A percentile compares a stretch with the other conserved stretches of the same genome.
phyloP scores from a whole-genome alignment of 2,797 vertebrate species.

The Antrozous pallidus region DNA sequence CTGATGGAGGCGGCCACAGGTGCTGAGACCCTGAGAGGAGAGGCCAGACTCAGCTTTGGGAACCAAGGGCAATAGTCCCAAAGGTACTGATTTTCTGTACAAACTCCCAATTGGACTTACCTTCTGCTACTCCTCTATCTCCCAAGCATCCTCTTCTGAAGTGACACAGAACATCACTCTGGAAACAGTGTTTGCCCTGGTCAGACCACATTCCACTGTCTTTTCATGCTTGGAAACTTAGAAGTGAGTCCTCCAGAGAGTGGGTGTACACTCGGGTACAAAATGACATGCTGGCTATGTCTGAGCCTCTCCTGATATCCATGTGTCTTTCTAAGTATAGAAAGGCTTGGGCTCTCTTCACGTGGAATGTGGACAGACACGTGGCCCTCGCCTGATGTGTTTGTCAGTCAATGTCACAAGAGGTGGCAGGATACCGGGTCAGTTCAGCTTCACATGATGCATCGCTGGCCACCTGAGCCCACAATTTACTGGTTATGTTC shows the following conservation, averaged over 20 bases:
- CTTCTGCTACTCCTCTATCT: not conserved
- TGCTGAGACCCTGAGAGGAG: not conserved
- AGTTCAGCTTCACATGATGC: not conserved
- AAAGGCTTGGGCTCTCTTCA: not conserved
- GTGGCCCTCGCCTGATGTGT: too few species aligned
- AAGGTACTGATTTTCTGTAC: not conserved
- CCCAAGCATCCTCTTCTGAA: not conserved
- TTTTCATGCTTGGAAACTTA: not conserved
- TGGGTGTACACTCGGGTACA: accelerated
- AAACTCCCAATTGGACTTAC: not conserved
- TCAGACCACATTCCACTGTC: not conserved
- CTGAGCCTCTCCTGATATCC: accelerated
- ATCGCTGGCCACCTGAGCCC: accelerated
- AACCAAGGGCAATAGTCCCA: not conserved
- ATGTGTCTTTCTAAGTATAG: not conserved
- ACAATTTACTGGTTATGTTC: not conserved
- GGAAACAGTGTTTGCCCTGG: not conserved
- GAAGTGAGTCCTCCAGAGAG: not conserved
- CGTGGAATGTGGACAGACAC: not conserved
- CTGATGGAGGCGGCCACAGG: not conserved
- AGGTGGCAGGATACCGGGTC: not conserved
- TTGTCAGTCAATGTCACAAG: not conserved
- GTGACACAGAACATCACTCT: not conserved
- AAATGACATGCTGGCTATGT: not conserved
- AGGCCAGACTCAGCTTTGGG: not conserved